Evolutionary conservation across 2,888 invertebrate genomes (phyloP).

Genomic region (Plagodis pulveraria): DNA sequence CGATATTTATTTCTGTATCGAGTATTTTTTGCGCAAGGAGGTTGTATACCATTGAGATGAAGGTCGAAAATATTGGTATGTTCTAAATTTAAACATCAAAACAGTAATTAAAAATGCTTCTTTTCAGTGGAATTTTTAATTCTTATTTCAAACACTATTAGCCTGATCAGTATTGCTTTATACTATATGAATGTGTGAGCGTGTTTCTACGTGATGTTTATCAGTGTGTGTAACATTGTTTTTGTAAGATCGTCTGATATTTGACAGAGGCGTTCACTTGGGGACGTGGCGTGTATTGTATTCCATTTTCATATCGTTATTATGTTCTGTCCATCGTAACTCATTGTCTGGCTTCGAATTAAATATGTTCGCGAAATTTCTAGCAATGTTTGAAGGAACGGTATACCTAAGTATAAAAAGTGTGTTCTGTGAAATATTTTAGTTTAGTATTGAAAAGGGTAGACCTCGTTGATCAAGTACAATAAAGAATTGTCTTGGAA

Average conservation of each 20-base stretch:
- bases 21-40: too few relatives aligned
- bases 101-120: too few relatives aligned
- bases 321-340: slow-evolving; percentile 4
- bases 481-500: too few relatives aligned
- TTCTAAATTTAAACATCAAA: too few relatives aligned
- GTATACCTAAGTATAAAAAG: neutral
- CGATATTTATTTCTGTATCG: too few relatives aligned
- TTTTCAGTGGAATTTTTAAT: too few relatives aligned
- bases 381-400: neutral
- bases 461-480: neutral
- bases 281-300: neutral
- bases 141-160: too few relatives aligned
- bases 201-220: neutral
- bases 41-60: too few relatives aligned
- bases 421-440: neutral
- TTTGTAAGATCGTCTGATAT: neutral
- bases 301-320: slow-evolving; percentile 2
- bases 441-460: neutral
- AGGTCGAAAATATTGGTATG: too few relatives aligned
- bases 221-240: neutral
- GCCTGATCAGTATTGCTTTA: too few relatives aligned
- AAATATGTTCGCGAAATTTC: slow-evolving; percentile 1
- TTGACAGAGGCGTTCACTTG: too few relatives aligned
- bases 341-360: neutral
- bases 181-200: too few relatives aligned